These are phyloP conservation scores for Leptinotarsa juncta DNA, from an alignment of 2,888 invertebrate species.

Conservation along the genomic window DNA sequence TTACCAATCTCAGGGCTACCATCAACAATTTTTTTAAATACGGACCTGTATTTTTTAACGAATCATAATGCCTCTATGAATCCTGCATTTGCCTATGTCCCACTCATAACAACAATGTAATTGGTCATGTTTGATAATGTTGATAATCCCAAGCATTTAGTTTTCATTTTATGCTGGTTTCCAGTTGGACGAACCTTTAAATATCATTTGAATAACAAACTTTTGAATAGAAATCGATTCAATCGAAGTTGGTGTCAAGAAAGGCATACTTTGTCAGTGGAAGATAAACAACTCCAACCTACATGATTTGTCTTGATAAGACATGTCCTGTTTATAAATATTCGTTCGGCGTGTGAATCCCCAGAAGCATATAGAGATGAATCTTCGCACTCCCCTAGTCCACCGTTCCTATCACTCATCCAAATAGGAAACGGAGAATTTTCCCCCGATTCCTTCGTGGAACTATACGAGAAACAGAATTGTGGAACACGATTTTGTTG, in stretches of 20 bases:
- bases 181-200: no score
- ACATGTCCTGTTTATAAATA: constrained; percentile 51
- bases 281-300: constrained; percentile 14
- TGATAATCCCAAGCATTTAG: no score
- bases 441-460: constrained; percentile 13
- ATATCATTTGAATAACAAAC: neutral
- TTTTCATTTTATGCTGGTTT: no score
- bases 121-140: no score
- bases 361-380: constrained; percentile 52
- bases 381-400: constrained; percentile 43
- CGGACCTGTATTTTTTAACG: no score
- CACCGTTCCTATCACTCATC: constrained; percentile 43
- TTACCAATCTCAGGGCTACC: no score
- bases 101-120: no score
- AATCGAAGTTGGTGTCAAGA: no score
- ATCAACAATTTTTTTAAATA: no score
- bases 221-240: no score
- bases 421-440: constrained; percentile 36
- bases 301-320: constrained; percentile 47
- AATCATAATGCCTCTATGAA: no score
- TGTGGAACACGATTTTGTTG: constrained; percentile 1
- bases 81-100: no score
- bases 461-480: constrained; percentile 9
- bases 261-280: neutral
- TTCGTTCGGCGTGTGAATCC: constrained; percentile 54